Evolutionary conservation across 2,888 invertebrate genomes (phyloP).

Genomic region (Nemotelus pantherinus): DNA sequence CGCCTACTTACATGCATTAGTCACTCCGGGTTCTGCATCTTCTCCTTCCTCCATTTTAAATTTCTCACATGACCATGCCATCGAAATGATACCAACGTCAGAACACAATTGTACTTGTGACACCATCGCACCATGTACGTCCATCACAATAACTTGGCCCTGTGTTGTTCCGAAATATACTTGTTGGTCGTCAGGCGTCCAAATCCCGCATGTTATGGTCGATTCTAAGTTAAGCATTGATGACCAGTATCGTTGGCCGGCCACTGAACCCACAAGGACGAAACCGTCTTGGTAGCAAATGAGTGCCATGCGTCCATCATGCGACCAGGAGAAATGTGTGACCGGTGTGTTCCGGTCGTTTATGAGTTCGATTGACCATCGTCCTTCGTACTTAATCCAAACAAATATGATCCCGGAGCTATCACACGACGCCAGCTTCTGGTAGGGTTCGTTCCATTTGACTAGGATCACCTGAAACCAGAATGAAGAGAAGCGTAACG

Average conservation of each 20-base stretch:
- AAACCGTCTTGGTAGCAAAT: slow-evolving; percentile 99
- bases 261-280: slow-evolving; percentile 96
- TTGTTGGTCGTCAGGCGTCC: slow-evolving; percentile 98
- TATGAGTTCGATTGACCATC: slow-evolving; percentile 99
- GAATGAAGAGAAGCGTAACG: not conserved
- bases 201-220: slow-evolving; percentile 94
- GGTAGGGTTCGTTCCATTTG: slow-evolving; percentile 98
- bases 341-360: slow-evolving; percentile 97
- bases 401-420: slow-evolving; percentile 98
- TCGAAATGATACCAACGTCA: slow-evolving; percentile 86
- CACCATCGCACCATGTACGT: slow-evolving; percentile 95
- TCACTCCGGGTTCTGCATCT: slow-evolving; percentile 72
- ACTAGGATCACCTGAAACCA: slow-evolving; percentile 84
- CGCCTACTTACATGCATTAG: slow-evolving; percentile 64
- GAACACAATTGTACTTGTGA: slow-evolving; percentile 89
- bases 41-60: slow-evolving; percentile 97
- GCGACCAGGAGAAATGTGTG: slow-evolving; percentile 98
- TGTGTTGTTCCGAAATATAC: slow-evolving; percentile 96
- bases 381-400: slow-evolving; percentile 98
- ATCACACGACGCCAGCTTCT: slow-evolving; percentile 97
- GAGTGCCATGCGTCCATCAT: slow-evolving; percentile 97
- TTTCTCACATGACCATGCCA: slow-evolving; percentile 98
- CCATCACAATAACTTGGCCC: slow-evolving; percentile 96
- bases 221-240: slow-evolving; percentile 95
- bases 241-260: slow-evolving; percentile 98